Evolutionary conservation across 2,113 vertebrate genomes (phyloP), one percentile per base, ranked within the genome.

Genomic region (Brachypodius melanocephalos): DNA sequence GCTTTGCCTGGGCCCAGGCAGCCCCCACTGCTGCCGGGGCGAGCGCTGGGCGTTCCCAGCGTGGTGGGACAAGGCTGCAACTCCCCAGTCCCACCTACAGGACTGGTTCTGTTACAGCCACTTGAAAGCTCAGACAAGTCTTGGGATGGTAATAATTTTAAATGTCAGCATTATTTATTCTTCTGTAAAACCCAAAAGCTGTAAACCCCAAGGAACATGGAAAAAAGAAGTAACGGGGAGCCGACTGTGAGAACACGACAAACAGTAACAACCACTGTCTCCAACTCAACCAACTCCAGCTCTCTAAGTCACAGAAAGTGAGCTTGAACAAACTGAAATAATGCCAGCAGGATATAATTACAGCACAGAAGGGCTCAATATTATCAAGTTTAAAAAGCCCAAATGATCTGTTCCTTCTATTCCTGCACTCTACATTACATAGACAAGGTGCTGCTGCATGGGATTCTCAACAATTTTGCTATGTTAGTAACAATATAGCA

Each of bases 231-330:
- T 40, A 66, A 25, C 1, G 11, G 38, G 28, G 31, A 40, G 58
- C 9, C 2, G 3, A 25, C 21, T 18, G 42, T 1, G 4, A 83
- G 58, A 71, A 42, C 5, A 26, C 5, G 17, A 25, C 0, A 1
- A 43, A 16, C 34, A 89, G 2, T 4, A 78, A 43, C 21, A 40
- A 75, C 76, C 21, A 7, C 2, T 32, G 58, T 34, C 46, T 67
- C 75, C 46, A 62, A n/a, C 38, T 22, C 51, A 65, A 61, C 31
- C 57, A 67, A 19, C 34, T 34, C 18, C 3, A 9, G 8, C 48
- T 6, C 52, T 45, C 24, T 40, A 51, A 29, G 29, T 34, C 62
- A 54, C 84, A 48, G 51, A 46, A 46, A 31, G 65, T 10, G 18
- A 83, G 46, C 67, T 48, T 43, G 38, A 86, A 58, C 52, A 67